Percentiles rank a stretch among this genome's conserved stretches.
Evolutionary conservation across 1,140 invertebrate genomes (phyloP).

Genomic region (Octopus bimaculoides): DNA sequence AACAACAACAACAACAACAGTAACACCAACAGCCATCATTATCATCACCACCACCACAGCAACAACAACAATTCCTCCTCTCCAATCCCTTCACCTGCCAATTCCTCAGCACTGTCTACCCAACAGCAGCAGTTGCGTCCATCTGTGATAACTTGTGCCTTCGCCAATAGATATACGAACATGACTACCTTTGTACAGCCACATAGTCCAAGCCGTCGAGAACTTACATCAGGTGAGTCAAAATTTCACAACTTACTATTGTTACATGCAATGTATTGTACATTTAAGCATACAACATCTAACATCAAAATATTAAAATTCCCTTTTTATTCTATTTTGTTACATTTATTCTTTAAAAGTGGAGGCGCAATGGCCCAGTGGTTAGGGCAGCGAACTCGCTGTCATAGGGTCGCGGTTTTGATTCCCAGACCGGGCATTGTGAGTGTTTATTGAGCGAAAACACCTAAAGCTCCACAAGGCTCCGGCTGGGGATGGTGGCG

Average conservation of each 20-base stretch:
- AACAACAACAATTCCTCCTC: background rate
- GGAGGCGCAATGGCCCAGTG: no score
- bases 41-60: conserved; percentile 7
- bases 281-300: no score
- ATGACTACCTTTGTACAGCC: conserved; percentile 20
- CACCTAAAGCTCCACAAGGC: no score
- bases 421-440: no score
- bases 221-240: conserved; percentile 16
- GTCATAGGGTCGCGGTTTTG: no score
- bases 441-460: no score
- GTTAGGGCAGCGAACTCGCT: no score
- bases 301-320: no score
- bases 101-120: conserved; percentile 4
- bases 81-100: background rate
- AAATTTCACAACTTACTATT: background rate
- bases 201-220: conserved; percentile 24
- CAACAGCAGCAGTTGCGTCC: conserved; percentile 39
- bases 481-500: no score
- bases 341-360: no score
- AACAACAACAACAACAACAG: conserved; percentile 15
- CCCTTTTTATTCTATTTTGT: no score
- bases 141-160: conserved; percentile 52
- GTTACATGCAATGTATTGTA: no score
- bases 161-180: conserved; percentile 25
- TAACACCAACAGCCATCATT: conserved; percentile 11